Conservation (phyloP, 2,888 invertebrate genomes). For the Agrotis exclamationis region DNA sequence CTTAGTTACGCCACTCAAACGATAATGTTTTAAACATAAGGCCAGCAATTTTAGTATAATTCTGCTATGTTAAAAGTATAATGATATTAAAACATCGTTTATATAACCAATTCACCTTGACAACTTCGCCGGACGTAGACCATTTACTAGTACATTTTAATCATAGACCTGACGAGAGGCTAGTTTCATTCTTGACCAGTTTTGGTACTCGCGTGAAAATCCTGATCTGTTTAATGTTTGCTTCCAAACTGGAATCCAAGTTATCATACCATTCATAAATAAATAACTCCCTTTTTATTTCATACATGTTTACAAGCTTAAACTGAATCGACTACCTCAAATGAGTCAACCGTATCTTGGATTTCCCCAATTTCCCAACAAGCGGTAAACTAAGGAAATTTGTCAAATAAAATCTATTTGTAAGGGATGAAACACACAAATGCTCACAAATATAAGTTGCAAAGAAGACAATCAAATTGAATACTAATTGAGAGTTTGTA, state of each 20-base stretch:
- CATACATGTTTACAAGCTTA: neutral
- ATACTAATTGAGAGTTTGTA: too few species aligned
- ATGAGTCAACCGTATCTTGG: conserved; percentile 31
- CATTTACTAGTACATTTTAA: conserved; percentile 48
- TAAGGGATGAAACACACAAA: neutral
- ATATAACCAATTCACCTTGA: conserved; percentile 61
- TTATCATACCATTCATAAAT: neutral
- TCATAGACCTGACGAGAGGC: conserved; percentile 36
- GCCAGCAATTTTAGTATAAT: conserved; percentile 39
- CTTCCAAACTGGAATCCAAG: neutral
- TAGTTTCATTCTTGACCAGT: conserved; percentile 22
- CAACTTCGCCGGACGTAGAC: conserved; percentile 52
- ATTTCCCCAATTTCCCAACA: conserved; percentile 24
- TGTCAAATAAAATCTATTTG: neutral
- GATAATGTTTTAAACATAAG: conserved; percentile 50
- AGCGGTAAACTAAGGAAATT: neutral
- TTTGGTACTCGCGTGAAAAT: conserved; percentile 10
- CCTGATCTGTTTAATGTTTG: neutral
- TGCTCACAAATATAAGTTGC: neutral
- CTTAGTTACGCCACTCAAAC: conserved; percentile 23
- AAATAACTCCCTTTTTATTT: neutral
- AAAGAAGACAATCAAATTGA: too few species aligned
- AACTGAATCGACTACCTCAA: neutral
- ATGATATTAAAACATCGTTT: conserved; percentile 49
- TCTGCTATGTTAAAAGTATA: conserved; percentile 46